A percentile compares a stretch with the other conserved stretches of the same genome.
These are phyloP conservation scores for Monopis laevigella DNA, from an alignment of 2,888 invertebrate genomes.

Conservation along the genomic window DNA sequence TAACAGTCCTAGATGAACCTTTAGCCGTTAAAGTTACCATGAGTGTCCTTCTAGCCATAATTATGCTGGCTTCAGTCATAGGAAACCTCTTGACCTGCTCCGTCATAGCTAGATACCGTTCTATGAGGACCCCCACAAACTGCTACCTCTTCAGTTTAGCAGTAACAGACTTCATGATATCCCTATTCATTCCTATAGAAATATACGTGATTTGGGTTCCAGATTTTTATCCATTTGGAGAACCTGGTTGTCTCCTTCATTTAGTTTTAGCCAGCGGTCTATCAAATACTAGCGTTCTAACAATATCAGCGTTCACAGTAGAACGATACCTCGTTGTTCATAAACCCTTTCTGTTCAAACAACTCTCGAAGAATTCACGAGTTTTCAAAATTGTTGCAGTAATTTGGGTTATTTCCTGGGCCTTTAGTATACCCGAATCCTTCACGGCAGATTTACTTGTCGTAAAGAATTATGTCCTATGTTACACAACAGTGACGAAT, in stretches of 20 bases:
- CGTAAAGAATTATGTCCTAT: constrained; percentile 40
- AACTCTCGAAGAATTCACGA: constrained; percentile 79
- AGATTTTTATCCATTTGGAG: constrained; percentile 78
- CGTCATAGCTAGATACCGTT: constrained; percentile 75
- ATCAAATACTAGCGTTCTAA: constrained; percentile 82
- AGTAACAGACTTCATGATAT: constrained; percentile 76
- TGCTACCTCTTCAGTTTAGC: constrained; percentile 83
- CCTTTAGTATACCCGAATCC: constrained; percentile 75
- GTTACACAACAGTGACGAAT: constrained; percentile 38
- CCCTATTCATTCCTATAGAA: constrained; percentile 80
- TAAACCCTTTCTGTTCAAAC: constrained; percentile 82
- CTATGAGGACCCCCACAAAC: constrained; percentile 85
- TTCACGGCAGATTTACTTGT: constrained; percentile 43
- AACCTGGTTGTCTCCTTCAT: constrained; percentile 77
- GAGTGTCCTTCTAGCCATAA: constrained; percentile 66
- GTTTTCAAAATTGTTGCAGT: constrained; percentile 75
- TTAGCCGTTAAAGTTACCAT: constrained; percentile 60
- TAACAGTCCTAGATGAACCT: constrained; percentile 49
- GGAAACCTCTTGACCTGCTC: constrained; percentile 82
- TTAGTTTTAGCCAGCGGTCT: constrained; percentile 84
- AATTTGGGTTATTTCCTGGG: constrained; percentile 80
- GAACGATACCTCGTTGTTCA: constrained; percentile 89
- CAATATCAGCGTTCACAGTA: constrained; percentile 87
- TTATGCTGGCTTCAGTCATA: constrained; percentile 74
- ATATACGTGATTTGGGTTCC: constrained; percentile 80